phyloP scores from a whole-genome alignment of 2,113 vertebrate genomes.

The Pachycephala philippinensis region DNA sequence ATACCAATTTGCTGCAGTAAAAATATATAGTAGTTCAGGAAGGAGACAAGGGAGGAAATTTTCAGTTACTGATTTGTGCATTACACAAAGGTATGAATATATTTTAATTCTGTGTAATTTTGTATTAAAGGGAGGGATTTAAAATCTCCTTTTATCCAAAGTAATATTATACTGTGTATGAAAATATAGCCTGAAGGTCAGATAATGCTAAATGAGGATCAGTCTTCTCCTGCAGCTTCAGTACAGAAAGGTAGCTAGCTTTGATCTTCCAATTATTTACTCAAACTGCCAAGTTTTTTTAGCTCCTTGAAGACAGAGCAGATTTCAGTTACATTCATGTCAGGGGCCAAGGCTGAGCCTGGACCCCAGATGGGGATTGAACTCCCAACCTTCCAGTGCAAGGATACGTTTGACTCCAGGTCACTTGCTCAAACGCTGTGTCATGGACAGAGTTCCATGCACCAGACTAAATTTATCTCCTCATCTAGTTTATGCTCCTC shows the following conservation, averaged over 20 bases:
- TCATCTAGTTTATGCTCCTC: not conserved
- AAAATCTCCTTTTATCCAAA: not conserved
- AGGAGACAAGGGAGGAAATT: not conserved
- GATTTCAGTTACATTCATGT: not conserved
- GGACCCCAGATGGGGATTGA: not conserved
- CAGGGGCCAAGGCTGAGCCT: not conserved
- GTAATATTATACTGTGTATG: not conserved
- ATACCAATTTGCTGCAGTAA: not conserved
- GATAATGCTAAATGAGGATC: not conserved
- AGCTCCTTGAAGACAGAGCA: not conserved
- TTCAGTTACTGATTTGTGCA: not conserved
- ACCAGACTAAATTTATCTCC: not conserved
- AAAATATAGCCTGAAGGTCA: not conserved
- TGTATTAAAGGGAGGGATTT: not conserved
- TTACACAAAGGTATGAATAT: not conserved
- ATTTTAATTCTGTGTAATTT: not conserved
- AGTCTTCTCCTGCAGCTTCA: not conserved
- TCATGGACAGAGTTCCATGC: not conserved
- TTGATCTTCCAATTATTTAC: slow-evolving; percentile 50
- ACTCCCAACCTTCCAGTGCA: not conserved
- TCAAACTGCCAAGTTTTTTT: not conserved
- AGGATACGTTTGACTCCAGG: not conserved
- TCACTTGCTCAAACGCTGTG: not conserved
- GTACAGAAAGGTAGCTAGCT: not conserved
- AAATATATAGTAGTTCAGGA: not conserved